Base-by-base conservation (phyloP, 2,888 invertebrate species). In the Trichogramma evanescens region DNA sequence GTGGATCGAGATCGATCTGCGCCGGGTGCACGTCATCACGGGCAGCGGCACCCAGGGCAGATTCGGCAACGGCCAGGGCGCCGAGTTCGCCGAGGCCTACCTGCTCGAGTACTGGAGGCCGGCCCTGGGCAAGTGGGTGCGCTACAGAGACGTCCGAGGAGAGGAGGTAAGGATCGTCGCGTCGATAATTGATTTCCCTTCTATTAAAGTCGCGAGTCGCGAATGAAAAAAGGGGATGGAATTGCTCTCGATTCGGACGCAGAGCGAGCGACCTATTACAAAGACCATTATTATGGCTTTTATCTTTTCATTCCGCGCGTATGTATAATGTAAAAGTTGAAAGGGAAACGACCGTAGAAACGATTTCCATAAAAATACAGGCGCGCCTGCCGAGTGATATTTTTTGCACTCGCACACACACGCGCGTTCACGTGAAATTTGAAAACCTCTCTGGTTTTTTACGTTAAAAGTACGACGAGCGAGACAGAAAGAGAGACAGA, bases 11-110 rank as follows among this genome's bases (percentile, higher is more conserved):
- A 85, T 91, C 66, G 88, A 94, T 76, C 83, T 95, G 66, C 86
- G 85, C 71, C 81, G 82, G 26, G 86, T 91, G 51, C 89, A 89
- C 79, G 87, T 93, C 74, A 86, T 95, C 73, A 91, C 92, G 0
- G 89, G 85, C 26, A 85, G 90, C 6, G 87, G 86, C 67, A 88
- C 88, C 1, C 95, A 95, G 80, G 95, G 95, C 40, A 85, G 95
- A 56, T 95, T 93, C 77, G 95, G 94, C 41, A 93, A 93, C 78
- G 93, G 94, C 43, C 87, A 90, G 77, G 95, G 95, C 42, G 88
- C 86, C 69, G 95, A 95, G 78, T 95, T 83, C 79, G 86, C 92
- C 9, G 92, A 93, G 76, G 84, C 85, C 44, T 95, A 91, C 79
- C 82, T 89, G 66, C 77, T 95, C 60, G 92, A 93, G 72, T 93